A percentile compares a stretch with the other conserved stretches of the same genome.
Evolutionary conservation across 2,113 vertebrate genomes (phyloP).

Genomic region (Sula dactylatra): DNA sequence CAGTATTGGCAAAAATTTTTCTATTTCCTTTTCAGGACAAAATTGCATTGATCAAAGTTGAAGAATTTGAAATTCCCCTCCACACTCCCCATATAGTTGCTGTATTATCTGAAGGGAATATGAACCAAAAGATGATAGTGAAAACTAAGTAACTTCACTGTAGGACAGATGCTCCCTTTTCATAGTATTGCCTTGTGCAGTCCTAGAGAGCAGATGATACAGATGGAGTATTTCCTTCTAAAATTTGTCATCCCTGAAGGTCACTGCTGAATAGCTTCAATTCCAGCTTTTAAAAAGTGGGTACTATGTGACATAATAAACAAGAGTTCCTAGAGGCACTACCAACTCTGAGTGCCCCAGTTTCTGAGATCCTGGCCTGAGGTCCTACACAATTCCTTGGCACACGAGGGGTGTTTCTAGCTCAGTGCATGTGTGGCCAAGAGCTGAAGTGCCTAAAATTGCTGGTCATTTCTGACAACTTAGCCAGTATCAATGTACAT

Average conservation of each 20-base stretch:
- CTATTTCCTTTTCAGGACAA: background rate
- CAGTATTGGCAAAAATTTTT: background rate
- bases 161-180: background rate
- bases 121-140: background rate
- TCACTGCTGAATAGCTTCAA: background rate
- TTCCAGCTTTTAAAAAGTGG: background rate
- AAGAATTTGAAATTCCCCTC: background rate
- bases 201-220: background rate
- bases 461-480: background rate
- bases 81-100: background rate
- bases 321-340: background rate
- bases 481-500: background rate
- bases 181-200: background rate
- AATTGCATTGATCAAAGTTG: background rate
- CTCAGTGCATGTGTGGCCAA: accelerated
- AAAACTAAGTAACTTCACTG: background rate
- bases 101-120: background rate
- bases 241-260: background rate
- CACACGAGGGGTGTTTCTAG: background rate
- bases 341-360: background rate
- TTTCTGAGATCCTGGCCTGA: background rate
- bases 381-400: background rate
- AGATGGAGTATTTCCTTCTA: background rate
- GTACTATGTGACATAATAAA: background rate
- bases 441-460: background rate